Evolutionary conservation across 2,113 vertebrate species (phyloP), one percentile per base, ranked within the genome.

Genomic region (Caracal caracal): DNA sequence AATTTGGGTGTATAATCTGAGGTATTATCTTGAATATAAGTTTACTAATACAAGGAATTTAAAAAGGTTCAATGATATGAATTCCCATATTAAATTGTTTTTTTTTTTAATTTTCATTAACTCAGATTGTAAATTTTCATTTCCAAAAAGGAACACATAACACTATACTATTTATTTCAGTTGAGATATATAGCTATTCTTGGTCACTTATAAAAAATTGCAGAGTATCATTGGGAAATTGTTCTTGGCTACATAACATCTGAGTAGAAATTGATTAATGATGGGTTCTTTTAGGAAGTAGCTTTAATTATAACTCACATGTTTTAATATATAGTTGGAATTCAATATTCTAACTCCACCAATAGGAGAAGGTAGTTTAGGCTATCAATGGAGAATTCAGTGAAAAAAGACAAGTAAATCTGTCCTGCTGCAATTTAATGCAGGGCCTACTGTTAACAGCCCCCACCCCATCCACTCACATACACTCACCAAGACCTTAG

Each of bases 101-200:
- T 94, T 76, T 83, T 85, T 49, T 94, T 65, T 75, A 3, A 73
- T 94, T 93, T 97, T 97, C 53, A 95, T 80, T 76, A 93, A 56
- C 19, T 95, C 47, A 91, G 24, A 30, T 93, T n/a, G 2, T 61
- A 96, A 53, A 71, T 63, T 92, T 88, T 91, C 3, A 35, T 93
- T 83, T 94, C 20, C 56, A 90, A 35, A 92, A 56, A 88, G 66
- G 16, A 68, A 80, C 35, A 10, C 5, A 56, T 56, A 76, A 10
- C 28, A 28, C 30, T 70, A 2, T 90, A 78, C 80, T 90, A 79
- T 88, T 78, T 80, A 2, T 94, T n/a, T 93, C 59, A 49, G 2
- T 80, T 78, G 76, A 20, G 9, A 90, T 94, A 28, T 35, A 35
- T 65, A 28, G 79, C 30, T 68, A 30, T 95, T 92, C 37, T 70